phyloP scores from a whole-genome alignment of 2,113 vertebrate genomes.

The Ahaetulla prasina region DNA sequence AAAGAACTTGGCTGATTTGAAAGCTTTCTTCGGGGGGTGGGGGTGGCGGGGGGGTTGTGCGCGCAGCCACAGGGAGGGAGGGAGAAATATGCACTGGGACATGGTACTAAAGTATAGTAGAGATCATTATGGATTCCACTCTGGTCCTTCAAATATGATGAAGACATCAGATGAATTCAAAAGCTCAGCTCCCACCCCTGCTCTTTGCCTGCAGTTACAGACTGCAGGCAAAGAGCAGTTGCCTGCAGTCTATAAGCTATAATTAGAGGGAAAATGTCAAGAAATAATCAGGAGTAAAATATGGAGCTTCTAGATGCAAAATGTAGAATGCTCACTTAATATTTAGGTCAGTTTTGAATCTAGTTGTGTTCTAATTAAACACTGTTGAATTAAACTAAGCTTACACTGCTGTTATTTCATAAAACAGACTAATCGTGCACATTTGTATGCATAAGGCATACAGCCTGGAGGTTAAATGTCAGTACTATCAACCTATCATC shows the following conservation, averaged over 20 bases:
- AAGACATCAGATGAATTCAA: neutral
- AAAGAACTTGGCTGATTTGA: neutral
- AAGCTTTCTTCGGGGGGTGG: neutral
- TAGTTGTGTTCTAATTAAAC: neutral
- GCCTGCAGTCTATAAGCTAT: neutral
- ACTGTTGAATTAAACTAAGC: neutral
- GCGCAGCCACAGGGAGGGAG: too few relatives aligned
- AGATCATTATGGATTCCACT: neutral
- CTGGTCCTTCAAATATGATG: neutral
- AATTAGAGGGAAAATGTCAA: neutral
- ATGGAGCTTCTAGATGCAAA: neutral
- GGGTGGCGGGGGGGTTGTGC: rapidly evolving
- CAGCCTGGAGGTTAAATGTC: neutral
- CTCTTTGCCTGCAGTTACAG: too few relatives aligned
- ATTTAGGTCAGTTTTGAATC: neutral
- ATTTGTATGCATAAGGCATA: neutral
- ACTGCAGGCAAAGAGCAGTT: neutral
- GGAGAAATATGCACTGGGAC: neutral
- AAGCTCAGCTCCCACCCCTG: neutral
- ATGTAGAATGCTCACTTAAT: neutral
- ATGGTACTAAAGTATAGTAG: neutral
- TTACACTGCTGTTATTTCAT: neutral
- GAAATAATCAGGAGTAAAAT: neutral
- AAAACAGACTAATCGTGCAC: neutral
- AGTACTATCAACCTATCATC: neutral